Percentiles rank a stretch among this genome's conserved stretches.
phyloP scores from a whole-genome alignment of 2,888 invertebrate species.

The Dendrolimus pini region DNA sequence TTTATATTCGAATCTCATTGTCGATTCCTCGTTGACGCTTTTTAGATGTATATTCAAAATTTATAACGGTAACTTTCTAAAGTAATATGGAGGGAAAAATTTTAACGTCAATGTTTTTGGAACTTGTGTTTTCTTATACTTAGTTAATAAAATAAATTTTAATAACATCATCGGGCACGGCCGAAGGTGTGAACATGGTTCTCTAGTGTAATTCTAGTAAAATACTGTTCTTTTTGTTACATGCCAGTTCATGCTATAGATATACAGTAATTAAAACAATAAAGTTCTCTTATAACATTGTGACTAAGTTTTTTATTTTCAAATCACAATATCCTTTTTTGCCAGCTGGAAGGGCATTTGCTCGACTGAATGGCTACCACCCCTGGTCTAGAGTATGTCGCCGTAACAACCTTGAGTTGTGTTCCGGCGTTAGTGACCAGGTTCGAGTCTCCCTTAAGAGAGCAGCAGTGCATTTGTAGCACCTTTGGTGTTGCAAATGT shows the following conservation, averaged over 20 bases:
- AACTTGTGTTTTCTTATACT: slow-evolving; percentile 29
- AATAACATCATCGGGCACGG: slow-evolving; percentile 53
- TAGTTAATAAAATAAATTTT: slow-evolving; percentile 27
- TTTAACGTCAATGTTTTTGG: slow-evolving; percentile 48
- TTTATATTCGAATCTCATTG: slow-evolving; percentile 34
- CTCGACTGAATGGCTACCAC: too few relatives aligned
- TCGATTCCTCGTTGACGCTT: slow-evolving; percentile 50
- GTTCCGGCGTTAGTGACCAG: too few relatives aligned
- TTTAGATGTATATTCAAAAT: slow-evolving; percentile 55
- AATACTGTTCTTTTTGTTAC: slow-evolving; percentile 65
- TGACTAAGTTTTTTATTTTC: slow-evolving; percentile 33
- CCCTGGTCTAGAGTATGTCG: too few relatives aligned
- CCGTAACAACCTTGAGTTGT: too few relatives aligned
- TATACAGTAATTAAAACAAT: slow-evolving; percentile 74
- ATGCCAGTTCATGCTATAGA: slow-evolving; percentile 76
- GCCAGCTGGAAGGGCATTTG: too few relatives aligned
- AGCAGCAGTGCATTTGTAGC: too few relatives aligned
- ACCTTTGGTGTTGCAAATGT: too few relatives aligned
- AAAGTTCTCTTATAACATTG: slow-evolving; percentile 76
- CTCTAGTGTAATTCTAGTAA: slow-evolving; percentile 64
- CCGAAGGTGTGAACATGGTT: slow-evolving; percentile 60
- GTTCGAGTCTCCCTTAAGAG: too few relatives aligned
- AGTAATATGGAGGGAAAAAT: slow-evolving; percentile 35
- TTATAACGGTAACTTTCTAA: slow-evolving; percentile 40
- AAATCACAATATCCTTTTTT: neutral